Percentiles rank a stretch among this genome's conserved stretches.
These are phyloP conservation scores for Megalopta genalis DNA, from an alignment of 1,140 invertebrate genomes.

Conservation along the genomic window DNA sequence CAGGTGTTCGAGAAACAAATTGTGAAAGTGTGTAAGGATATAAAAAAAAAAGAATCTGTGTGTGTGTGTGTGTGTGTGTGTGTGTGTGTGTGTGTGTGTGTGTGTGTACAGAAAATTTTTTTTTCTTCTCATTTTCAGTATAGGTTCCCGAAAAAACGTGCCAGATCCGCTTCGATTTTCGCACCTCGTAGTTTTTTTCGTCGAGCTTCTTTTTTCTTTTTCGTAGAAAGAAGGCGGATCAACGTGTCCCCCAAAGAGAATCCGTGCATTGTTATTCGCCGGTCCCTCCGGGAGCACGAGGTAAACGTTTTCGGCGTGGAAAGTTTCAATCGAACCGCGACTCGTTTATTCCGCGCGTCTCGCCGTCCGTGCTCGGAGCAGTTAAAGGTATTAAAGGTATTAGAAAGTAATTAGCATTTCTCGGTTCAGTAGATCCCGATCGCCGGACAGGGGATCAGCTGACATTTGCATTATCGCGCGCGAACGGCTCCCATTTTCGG, in stretches of 20 bases:
- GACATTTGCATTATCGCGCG: conserved; percentile 54
- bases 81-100: no score
- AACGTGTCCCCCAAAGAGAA: neutral
- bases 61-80: no score
- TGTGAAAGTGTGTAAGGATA: neutral
- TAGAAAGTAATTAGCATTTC: conserved; percentile 70
- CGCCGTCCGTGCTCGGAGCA: neutral
- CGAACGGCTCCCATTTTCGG: conserved; percentile 70
- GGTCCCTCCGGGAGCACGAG: neutral
- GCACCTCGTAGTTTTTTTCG: conserved; percentile 43
- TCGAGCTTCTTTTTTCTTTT: conserved; percentile 24
- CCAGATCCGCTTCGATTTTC: conserved; percentile 58
- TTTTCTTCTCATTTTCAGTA: neutral
- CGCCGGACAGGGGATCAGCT: conserved; percentile 45
- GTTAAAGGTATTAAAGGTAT: conserved; percentile 46
- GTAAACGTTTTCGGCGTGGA: neutral
- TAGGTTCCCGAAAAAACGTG: no score
- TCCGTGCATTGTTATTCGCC: conserved; percentile 6
- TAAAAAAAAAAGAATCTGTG: no score
- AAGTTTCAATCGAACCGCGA: neutral
- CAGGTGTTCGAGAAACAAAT: conserved; percentile 66
- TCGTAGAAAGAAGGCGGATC: neutral
- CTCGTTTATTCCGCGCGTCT: neutral
- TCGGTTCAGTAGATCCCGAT: conserved; percentile 61
- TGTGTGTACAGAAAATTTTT: no score